Base-by-base conservation (phyloP, 2,797 vertebrate species). In the Momotus momota region DNA sequence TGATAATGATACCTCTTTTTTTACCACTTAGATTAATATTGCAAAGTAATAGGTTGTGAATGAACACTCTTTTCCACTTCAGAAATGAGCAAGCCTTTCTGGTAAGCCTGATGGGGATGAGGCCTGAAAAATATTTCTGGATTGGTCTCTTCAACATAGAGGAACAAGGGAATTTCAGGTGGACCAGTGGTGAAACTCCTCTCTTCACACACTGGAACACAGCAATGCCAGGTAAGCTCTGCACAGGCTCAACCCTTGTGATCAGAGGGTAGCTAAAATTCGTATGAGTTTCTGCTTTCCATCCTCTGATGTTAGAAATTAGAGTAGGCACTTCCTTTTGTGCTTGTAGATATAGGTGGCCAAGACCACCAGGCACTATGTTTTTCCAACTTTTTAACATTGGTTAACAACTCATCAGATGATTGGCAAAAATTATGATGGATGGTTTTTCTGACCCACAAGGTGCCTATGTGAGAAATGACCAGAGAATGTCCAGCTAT, bases 31-130 rank as follows among this genome's bases (percentile, higher is more conserved):
- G n/a, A 31, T 52, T 18, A 73, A 66, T 31, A 79, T 12, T 64
- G 15, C 19, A 60, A 9, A 13, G 25, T 48, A n/a, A 40, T 25
- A 55, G 10, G 12, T 81, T 74, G 43, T 54, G 62, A 80, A 62
- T 65, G n/a, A 73, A 48, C 9, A 18, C 57, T 78, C 31, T 79
- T 93, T 93, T 70, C 71, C 27, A 41, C 82, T 92, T 86, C 86
- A 99, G 99, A 96, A 99, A 98, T 94, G 99, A 99, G 83, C 99
- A 99, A 94, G 98, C 98, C 27, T 99, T 99, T 96, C 97, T 99
- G 90, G 98, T 99, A 77, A 99, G 99, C 94, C 88, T 99, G 94
- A 97, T 97, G 91, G 99, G 99, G 33, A 94, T 99, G 87, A 98
- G 98, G 86, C 98, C 98, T 87, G 99, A 99, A 94, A 98, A 98